Percentiles rank a stretch among this genome's conserved stretches.
Evolutionary conservation across 2,888 invertebrate genomes (phyloP).

Genomic region (Drosophila paucipuncta): DNA sequence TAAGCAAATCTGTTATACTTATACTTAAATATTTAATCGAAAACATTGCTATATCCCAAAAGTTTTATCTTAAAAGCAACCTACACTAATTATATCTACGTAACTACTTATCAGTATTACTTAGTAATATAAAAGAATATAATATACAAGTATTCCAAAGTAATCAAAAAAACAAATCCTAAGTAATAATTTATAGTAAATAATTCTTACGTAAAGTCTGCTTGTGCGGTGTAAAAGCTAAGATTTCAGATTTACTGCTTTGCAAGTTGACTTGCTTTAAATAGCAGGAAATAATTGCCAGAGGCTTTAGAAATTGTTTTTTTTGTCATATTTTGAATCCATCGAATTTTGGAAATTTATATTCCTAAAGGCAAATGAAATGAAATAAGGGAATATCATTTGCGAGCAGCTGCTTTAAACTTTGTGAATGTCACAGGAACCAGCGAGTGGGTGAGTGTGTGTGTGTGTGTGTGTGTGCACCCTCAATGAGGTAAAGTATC

Average conservation of each 20-base stretch:
- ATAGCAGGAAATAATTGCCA: background rate
- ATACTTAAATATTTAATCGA: background rate
- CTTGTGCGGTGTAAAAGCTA: background rate
- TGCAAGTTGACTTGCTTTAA: background rate
- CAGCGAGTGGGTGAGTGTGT: conserved; percentile 23
- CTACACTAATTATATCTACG: background rate
- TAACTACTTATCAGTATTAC: conserved; percentile 1
- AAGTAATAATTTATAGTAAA: background rate
- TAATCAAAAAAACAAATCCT: background rate
- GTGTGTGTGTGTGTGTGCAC: conserved; percentile 30
- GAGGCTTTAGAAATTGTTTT: background rate
- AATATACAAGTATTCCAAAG: background rate
- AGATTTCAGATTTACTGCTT: background rate
- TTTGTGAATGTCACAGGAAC: conserved; percentile 33
- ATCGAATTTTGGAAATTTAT: background rate
- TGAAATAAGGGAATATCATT: conserved; percentile 14
- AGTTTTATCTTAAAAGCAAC: background rate
- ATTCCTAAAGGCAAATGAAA: background rate
- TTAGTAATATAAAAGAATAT: background rate
- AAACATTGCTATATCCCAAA: background rate
- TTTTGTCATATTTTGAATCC: background rate
- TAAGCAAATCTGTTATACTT: background rate
- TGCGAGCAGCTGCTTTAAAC: conserved; percentile 41
- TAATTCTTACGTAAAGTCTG: background rate
- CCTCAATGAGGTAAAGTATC: conserved; percentile 56